Base-by-base conservation (phyloP, 2,888 invertebrate genomes). In the Plagodis dolabraria region DNA sequence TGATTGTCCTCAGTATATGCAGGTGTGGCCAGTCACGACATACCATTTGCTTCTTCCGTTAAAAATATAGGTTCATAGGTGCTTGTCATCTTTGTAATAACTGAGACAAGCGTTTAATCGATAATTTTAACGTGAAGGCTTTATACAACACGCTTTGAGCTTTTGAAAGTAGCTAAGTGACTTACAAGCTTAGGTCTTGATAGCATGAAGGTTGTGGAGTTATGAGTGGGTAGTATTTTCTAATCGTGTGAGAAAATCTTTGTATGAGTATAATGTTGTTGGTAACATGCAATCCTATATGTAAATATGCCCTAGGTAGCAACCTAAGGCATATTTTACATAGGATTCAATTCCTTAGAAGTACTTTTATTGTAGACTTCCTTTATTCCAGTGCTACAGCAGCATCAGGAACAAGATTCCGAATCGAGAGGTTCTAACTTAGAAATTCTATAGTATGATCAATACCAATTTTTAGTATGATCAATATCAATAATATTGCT, bases 1-100 rank as follows among this genome's bases (percentile, higher is more conserved):
- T 73, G 73, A 71, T 60, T 69, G 65, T 75, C 74, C 74, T 74
- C 71, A 71, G 6, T 36, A 40, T 8, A 40, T 6, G 47, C 74
- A 82, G 83, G 82, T 82, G 82, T 81, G 80, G 76, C 74, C 66
- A 71, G 76, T 76, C 76, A 79, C 77, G 77, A 54, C 55, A 47
- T 46, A 68, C 70, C 72, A 68, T 70, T 40, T 68, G 69, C 63
- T 67, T 66, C 68, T 72, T 71, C 71, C 68, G 68, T 67, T 64
- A 67, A 69, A 70, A 68, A 72, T 61, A 60, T 34, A 44, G 2
- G 34, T 44, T n/a, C 11, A 43, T 6, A 4, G 11, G 12, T 10
- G 40, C 75, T 64, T 75, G 75, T 77, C 76, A 75, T 72, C 70
- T 69, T 68, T 65, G 70, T 64, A 69, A 74, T 74, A 72, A 48